phyloP scores from a whole-genome alignment of 2,113 vertebrate genomes.

The Regulus satrapa region DNA sequence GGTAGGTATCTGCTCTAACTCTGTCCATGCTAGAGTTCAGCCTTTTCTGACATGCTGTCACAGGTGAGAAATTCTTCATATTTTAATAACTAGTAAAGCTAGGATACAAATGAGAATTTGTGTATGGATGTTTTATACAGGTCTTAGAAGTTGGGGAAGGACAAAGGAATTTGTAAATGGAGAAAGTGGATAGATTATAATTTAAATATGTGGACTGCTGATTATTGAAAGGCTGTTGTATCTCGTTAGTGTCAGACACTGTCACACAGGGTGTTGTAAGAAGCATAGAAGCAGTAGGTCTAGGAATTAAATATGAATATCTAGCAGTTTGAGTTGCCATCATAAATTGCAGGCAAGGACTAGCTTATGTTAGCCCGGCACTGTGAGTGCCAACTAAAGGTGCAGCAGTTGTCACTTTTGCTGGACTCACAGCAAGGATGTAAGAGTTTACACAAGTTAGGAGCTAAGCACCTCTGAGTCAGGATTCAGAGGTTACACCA shows the following conservation, averaged over 20 bases:
- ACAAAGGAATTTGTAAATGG: not conserved
- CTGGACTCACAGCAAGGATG: not conserved
- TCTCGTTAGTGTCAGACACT: not conserved
- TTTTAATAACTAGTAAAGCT: not conserved
- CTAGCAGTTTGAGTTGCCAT: not conserved
- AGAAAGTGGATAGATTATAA: not conserved
- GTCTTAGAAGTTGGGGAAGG: not conserved
- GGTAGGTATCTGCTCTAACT: constrained; percentile 78
- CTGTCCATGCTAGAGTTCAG: not conserved
- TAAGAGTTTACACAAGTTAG: not conserved
- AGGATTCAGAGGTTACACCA: not conserved
- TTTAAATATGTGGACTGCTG: not conserved
- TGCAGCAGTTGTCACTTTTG: not conserved
- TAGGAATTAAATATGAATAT: not conserved
- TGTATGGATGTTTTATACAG: not conserved
- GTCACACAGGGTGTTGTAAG: not conserved
- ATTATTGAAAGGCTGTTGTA: not conserved
- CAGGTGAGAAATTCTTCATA: not conserved
- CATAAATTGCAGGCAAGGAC: not conserved
- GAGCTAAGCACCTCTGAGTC: not conserved
- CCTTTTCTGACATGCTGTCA: not conserved
- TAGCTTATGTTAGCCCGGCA: not conserved
- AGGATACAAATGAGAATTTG: not conserved
- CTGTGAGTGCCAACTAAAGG: accelerated
- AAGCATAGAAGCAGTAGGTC: not conserved